Evolutionary conservation across 2,797 vertebrate species (phyloP).

Genomic region (Melanotaenia trifasciata): DNA sequence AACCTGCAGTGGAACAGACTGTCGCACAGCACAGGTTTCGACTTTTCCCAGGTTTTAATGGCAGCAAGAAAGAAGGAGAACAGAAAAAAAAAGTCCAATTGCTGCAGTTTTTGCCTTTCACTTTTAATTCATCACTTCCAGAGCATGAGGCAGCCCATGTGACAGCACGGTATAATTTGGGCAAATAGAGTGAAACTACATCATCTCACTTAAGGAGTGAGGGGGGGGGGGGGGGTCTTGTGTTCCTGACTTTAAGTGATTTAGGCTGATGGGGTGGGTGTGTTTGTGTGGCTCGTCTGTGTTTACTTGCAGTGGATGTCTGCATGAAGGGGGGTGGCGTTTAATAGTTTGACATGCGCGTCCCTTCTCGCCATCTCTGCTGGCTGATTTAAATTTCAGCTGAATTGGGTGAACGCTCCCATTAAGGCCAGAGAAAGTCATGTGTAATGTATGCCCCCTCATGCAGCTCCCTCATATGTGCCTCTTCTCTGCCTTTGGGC

Average conservation of each 20-base stretch:
- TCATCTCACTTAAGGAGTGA: constrained; percentile 65
- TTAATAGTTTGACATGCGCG: constrained; percentile 59
- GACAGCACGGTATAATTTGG: constrained; percentile 65
- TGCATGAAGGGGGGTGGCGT: constrained; percentile 39
- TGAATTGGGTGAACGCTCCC: constrained; percentile 55
- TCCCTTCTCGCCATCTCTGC: constrained; percentile 25
- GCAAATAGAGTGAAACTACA: constrained; percentile 75
- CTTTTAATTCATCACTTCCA: constrained; percentile 73
- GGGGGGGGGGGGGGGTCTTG: constrained; percentile 40
- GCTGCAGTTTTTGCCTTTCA: constrained; percentile 70
- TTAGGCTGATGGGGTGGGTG: constrained; percentile 58
- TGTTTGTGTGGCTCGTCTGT: constrained; percentile 42
- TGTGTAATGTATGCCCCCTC: constrained; percentile 73
- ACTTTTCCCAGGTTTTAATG: constrained; percentile 55
- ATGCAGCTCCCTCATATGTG: constrained; percentile 55
- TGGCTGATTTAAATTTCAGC: constrained; percentile 66
- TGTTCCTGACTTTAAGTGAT: constrained; percentile 65
- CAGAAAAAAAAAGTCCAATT: constrained; percentile 48
- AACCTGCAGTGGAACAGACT: constrained; percentile 59
- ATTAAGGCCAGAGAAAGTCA: constrained; percentile 59
- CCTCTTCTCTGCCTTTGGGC: constrained; percentile 50
- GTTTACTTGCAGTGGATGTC: constrained; percentile 22
- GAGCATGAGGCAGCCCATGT: constrained; percentile 53
- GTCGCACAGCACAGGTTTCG: constrained; percentile 54
- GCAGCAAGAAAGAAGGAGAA: not conserved